Evolutionary conservation across 2,797 vertebrate species (phyloP), one percentile per base, ranked within the genome.

Genomic region (Argyrosomus regius): DNA sequence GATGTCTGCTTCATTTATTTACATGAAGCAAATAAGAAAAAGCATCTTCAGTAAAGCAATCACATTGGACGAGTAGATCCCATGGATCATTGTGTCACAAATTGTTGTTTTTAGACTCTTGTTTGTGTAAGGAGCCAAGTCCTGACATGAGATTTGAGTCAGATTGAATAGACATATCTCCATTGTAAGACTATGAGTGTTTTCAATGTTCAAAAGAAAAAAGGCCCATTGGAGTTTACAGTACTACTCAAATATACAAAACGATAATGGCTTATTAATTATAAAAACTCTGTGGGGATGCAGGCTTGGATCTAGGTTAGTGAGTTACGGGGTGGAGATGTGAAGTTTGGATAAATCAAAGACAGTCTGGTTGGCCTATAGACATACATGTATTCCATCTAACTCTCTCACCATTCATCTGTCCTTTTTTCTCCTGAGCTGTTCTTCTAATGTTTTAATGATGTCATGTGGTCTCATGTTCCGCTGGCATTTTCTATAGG

Each of bases 201-300:
- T 35, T 54, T 22, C 1, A 17, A 6, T 43, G 41, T 54, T 3
- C 4, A 54, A 22, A 31, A 17, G 11, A 20, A 31, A 14, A 41
- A 35, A 48, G 17, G 57, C 20, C 39, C 17, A 6, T 22, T 53
- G 41, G 12, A 52, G 12, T 72, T 65, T 20, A 52, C 5, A 39
- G 13, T 7, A 41, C 3, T 28, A 12, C 16, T 46, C 5, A 7
- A 5, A 31, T 8, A 45, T 6, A 22, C 10, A 59, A 17, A 24
- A 46, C 1, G 41, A 41, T 24, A 53, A 87, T 74, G 60, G 66
- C 87, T 92, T 85, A 92, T 89, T 87, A 81, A 90, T 89, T 77
- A 80, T 87, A 76, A 80, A 83, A 83, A 72, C 53, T 83, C 67
- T 62, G 56, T 58, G 77, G 64, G 66, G 58, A 52, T 53, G 28